Evolutionary conservation across 2,113 vertebrate species (phyloP), one percentile per base, ranked within the genome.

Genomic region (Corythornis madagascariensis): DNA sequence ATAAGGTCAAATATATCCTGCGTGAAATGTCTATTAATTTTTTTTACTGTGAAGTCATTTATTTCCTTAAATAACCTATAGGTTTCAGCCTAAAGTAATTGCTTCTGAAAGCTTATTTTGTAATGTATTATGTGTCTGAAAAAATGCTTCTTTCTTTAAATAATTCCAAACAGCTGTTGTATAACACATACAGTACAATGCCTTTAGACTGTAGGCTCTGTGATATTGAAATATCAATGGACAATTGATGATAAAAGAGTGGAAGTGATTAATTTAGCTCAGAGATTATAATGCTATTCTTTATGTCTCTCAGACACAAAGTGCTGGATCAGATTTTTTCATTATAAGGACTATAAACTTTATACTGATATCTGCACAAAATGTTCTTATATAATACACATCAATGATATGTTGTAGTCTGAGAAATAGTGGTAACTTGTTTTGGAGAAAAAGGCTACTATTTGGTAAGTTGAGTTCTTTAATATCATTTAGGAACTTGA

Each of bases 51-150:
- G 63, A 48, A 35, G 85, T 77, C 72, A 14, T 92, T 83, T 91
- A 89, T 74, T 86, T 92, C 52, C 40, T 25, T 22, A 7, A 79
- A 56, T 95, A 38, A 38, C 38, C 38, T 38, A 38, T 76, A 90
- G 50, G 70, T 89, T 95, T 86, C 89, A 84, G 35, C 69, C 73
- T 82, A 78, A 88, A 93, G 77, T 42, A 91, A 89, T 87, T 85
- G 38, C 11, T 95, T 92, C 91, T 60, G 60, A 92, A 93, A 82
- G 21, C 89, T 92, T 90, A 43, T 89, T 94, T 96, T 70, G 15
- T 93, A 60, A 94, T 88, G 38, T 77, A 61, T 92, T 75, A 42
- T 59, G 18, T 74, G 60, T 84, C 85, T 96, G 35, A 55, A 93
- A 85, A 90, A 88, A 73, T 88, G 52, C 89, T 90, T 65, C 40